phyloP scores from a whole-genome alignment of 2,888 invertebrate species.

The Neuroscelio doddi region DNA sequence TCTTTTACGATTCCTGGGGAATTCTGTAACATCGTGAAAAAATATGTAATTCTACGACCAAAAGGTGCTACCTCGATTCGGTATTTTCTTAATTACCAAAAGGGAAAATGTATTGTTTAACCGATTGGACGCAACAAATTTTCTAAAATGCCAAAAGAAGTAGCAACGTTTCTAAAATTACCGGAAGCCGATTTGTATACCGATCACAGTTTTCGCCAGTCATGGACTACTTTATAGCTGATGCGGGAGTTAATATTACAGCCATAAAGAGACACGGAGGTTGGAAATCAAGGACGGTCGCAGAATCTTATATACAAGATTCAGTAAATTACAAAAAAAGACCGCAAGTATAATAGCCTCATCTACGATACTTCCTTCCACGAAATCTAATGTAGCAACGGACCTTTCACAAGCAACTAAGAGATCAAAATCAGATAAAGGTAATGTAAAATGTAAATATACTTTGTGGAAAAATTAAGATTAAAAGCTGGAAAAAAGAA shows the following conservation, averaged over 20 bases:
- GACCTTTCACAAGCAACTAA: too few relatives aligned
- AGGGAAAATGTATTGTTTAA: constrained; percentile 42
- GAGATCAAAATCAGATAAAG: too few relatives aligned
- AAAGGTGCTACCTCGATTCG: constrained; percentile 14
- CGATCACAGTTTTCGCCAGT: constrained; percentile 42
- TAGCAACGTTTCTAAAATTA: constrained; percentile 45
- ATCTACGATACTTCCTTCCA: too few relatives aligned
- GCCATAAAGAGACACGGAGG: constrained; percentile 32
- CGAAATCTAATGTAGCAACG: too few relatives aligned
- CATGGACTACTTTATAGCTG: constrained; percentile 40
- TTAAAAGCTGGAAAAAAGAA: too few relatives aligned
- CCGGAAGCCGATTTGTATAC: constrained; percentile 40
- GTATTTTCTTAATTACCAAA: constrained; percentile 40
- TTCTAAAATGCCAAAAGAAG: constrained; percentile 38
- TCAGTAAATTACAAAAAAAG: too few relatives aligned
- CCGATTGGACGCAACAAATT: constrained; percentile 44
- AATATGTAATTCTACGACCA: constrained; percentile 24
- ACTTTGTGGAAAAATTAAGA: too few relatives aligned
- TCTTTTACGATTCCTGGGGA: constrained; percentile 22
- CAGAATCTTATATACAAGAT: constrained; percentile 29
- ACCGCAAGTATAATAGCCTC: too few relatives aligned
- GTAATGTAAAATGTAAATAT: too few relatives aligned
- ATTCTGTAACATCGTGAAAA: constrained; percentile 15
- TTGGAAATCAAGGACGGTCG: constrained; percentile 28
- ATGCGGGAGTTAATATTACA: constrained; percentile 38